phyloP scores from a whole-genome alignment of 2,113 vertebrate species.

The Anguilla japonica region DNA sequence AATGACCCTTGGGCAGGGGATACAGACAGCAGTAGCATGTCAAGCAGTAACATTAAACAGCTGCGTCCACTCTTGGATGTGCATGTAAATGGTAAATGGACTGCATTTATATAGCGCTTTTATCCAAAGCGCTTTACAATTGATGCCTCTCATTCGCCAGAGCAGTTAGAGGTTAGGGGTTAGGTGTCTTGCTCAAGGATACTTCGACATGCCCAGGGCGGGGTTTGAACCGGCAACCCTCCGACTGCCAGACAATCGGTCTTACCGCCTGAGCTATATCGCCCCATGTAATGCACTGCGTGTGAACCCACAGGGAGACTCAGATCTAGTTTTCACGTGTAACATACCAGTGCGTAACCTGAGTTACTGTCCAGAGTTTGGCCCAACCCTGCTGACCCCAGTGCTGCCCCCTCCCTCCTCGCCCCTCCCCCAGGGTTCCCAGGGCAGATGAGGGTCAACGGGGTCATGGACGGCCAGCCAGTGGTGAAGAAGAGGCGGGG shows the following conservation, averaged over 20 bases:
- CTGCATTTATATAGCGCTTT: too few relatives aligned
- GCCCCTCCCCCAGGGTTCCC: conserved; percentile 67
- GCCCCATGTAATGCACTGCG: too few relatives aligned
- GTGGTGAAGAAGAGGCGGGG: conserved; percentile 87
- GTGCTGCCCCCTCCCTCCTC: conserved; percentile 21
- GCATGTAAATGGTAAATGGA: too few relatives aligned
- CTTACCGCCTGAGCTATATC: too few relatives aligned
- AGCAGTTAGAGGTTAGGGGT: too few relatives aligned
- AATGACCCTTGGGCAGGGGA: not conserved
- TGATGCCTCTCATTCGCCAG: too few relatives aligned
- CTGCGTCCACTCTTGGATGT: not conserved
- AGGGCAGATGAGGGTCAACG: conserved; percentile 80
- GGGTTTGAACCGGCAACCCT: too few relatives aligned
- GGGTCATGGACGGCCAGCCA: conserved; percentile 82
- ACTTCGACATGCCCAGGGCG: too few relatives aligned
- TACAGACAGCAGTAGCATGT: not conserved
- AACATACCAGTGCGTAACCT: not conserved
- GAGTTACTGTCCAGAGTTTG: not conserved
- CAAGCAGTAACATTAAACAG: not conserved
- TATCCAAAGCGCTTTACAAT: too few relatives aligned
- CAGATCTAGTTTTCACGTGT: not conserved
- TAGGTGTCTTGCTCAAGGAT: too few relatives aligned
- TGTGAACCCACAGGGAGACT: not conserved
- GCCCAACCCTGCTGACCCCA: conserved; percentile 16
- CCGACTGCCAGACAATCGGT: too few relatives aligned